Base-by-base conservation (phyloP, 2,797 vertebrate genomes). In the Balearica regulorum region DNA sequence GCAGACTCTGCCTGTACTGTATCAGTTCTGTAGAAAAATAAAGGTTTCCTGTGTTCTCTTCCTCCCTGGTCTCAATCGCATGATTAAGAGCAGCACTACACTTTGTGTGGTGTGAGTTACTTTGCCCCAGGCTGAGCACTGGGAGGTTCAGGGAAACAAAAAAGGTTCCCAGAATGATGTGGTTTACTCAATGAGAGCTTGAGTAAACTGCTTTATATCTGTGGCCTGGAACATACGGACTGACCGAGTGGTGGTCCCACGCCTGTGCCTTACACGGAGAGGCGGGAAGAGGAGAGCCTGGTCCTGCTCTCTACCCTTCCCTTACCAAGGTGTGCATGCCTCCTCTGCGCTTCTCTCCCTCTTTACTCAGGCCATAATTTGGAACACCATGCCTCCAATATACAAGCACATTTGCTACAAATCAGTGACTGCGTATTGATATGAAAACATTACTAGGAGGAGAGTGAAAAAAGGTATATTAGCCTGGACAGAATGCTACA, bases 1-100 rank as follows among this genome's bases (percentile, higher is more conserved):
- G 78, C 82, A 94, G 58, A 81, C 62, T 70, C 87, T 90, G 93
- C 44, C 94, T 96, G 94, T 75, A 46, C 95, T 97, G 93, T 95
- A 97, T 96, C 96, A 96, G 68, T 95, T 91, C 91, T 95, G 84
- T 72, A 89, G 91, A 96, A 97, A 97, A 94, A 97, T 88, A 97
- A 97, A 96, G 93, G 88, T 91, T 95, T 94, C 85, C 93, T 95
- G 72, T 97, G 85, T 97, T 97, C 78, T 91, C 72, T 75, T 84
- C 83, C 54, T 96, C 91, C 80, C 78, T 55, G 77, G 78, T 68
- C 64, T 90, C 91, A 82, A 82, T 37, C 78, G 87, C 77, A 77
- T 14, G 7, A 91, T 77, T 86, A 84, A 95, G 76, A 0, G 0
- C 31, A 62, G 81, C 37, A 10, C 51, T 85, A 5, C 0, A 0